A percentile compares a stretch with the other conserved stretches of the same genome.
These are phyloP conservation scores for Bombus waltoni DNA, from an alignment of 1,140 invertebrate genomes.

Conservation along the genomic window DNA sequence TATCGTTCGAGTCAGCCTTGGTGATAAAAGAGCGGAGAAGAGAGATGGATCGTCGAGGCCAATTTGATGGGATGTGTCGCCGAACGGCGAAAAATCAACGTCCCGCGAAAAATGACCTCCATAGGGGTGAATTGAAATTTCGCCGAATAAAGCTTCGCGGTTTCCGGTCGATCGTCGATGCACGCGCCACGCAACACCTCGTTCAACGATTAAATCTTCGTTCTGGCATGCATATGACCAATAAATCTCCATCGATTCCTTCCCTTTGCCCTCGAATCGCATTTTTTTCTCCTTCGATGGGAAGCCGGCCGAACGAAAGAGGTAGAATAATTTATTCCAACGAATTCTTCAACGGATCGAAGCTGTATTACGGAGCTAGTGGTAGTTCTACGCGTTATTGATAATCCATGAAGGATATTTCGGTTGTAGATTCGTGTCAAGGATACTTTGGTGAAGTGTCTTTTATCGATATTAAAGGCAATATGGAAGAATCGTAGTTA, in stretches of 20 bases:
- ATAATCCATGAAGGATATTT: no score
- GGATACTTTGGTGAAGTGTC: no score
- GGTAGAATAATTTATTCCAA: no score
- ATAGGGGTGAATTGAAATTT: constrained; percentile 37
- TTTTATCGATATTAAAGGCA: no score
- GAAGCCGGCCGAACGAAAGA: no score
- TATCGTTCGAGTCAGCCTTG: not conserved
- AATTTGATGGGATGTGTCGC: constrained; percentile 20
- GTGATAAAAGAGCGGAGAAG: not conserved
- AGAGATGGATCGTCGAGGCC: not conserved
- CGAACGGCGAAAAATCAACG: constrained; percentile 38
- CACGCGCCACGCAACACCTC: constrained; percentile 16
- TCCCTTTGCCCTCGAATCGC: not conserved
- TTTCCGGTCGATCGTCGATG: constrained; percentile 17
- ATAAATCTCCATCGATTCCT: constrained; percentile 23
- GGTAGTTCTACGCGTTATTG: no score
- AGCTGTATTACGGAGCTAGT: not conserved
- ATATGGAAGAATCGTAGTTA: no score
- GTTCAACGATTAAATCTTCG: constrained; percentile 42
- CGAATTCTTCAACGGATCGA: not conserved
- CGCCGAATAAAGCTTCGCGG: constrained; percentile 36
- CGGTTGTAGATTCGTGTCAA: no score
- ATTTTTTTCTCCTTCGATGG: not conserved
- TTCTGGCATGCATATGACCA: constrained; percentile 13
- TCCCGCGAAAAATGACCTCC: constrained; percentile 31